A percentile compares a stretch with the other conserved stretches of the same genome.
phyloP scores from a whole-genome alignment of 2,888 invertebrate genomes.

The Trichogramma evanescens region DNA sequence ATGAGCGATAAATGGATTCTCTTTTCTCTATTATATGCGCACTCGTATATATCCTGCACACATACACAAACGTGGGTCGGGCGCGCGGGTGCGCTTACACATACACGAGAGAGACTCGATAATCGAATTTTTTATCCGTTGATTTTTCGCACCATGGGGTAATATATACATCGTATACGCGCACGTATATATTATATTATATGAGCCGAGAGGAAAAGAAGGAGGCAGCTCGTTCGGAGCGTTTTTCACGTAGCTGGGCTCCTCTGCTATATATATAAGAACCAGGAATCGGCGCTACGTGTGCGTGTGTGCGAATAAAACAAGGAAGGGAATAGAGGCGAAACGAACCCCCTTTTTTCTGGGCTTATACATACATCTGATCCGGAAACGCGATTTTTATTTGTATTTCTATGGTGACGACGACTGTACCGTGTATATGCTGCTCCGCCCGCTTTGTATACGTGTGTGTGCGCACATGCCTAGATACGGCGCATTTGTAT shows the following conservation, averaged over 20 bases:
- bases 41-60: too few relatives aligned
- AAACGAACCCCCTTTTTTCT: constrained; percentile 3
- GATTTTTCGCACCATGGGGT: too few relatives aligned
- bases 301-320: neutral
- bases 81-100: neutral
- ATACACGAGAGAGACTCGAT: constrained; percentile 7
- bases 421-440: too few relatives aligned
- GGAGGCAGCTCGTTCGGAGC: neutral
- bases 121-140: constrained; percentile 15
- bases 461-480: too few relatives aligned
- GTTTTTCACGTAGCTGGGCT: neutral
- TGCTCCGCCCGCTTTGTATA: too few relatives aligned
- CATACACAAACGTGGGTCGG: neutral
- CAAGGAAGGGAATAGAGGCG: neutral
- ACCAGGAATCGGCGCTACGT: too few relatives aligned
- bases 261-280: neutral
- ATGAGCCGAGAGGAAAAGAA: neutral
- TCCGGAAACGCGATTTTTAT: constrained; percentile 20
- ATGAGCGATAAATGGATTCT: constrained; percentile 22
- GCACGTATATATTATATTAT: neutral
- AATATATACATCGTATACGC: neutral
- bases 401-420: neutral
- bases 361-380: neutral
- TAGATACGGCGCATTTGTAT: too few relatives aligned
- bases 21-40: too few relatives aligned